Evolutionary conservation across 2,797 vertebrate genomes (phyloP), one percentile per base, ranked within the genome.

Genomic region (Danio tinwini): DNA sequence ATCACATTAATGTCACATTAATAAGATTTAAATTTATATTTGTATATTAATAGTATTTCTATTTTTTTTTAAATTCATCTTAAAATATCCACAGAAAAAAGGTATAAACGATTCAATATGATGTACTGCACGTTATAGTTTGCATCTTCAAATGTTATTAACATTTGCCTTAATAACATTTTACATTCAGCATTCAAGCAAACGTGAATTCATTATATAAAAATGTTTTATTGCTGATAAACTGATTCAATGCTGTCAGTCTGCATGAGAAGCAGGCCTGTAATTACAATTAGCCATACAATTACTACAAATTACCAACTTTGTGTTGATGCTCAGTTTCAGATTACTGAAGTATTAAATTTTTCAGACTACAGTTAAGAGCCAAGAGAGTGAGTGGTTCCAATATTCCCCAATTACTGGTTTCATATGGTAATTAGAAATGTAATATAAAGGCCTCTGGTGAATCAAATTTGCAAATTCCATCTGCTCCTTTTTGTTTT

Each of bases 291-390:
- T 40, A 40, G 29, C 67, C 29, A 69, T 52, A 52, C 16, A 53
- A 69, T 69, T 69, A 69, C 49, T 40, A 69, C 29, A 7, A 52
- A 52, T 40, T 2, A 40, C 10, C 13, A 69, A 70, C 50, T 70
- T 52, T 19, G 14, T 50, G 65, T 52, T 19, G 70, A 70, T 70
- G 68, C 39, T 70, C 37, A 53, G 50, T 70, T 19, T 70, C 37
- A 42, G n/a, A 70, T 42, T 19, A 69, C 5, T 69, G 67, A 40
- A 13, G 29, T 42, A 70, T 70, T 55, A 42, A 19, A 70, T 14
- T 17, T 3, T 42, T 19, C n/a, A 5, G 37, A 55, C n/a, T 42
- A 17, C 53, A 49, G 19, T 67, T 67, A 49, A 70, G 68, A 19
- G 11, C 37, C 2, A 55, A 19, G n/a, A 40, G n/a, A 55, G 37